phyloP scores from a whole-genome alignment of 2,888 invertebrate species.

The Argyresthia goedartella region DNA sequence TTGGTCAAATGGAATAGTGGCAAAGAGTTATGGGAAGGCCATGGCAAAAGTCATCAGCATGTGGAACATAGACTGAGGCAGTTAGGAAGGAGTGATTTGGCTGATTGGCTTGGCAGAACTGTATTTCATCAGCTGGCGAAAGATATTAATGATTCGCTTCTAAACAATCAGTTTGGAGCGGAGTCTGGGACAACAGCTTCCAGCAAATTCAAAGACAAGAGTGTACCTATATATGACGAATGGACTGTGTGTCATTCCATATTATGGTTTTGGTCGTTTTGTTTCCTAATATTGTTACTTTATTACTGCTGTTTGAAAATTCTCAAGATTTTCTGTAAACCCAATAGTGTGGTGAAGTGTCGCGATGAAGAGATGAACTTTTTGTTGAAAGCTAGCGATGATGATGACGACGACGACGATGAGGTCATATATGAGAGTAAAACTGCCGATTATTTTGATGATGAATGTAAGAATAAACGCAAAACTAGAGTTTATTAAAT shows the following conservation, averaged over 20 bases:
- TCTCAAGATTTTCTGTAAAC: too few species aligned
- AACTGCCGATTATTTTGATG: too few species aligned
- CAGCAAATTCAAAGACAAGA: neutral
- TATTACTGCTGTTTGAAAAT: neutral
- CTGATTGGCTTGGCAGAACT: conserved; percentile 72
- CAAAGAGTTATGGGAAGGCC: conserved; percentile 49
- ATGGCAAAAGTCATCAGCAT: conserved; percentile 67
- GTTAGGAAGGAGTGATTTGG: conserved; percentile 66
- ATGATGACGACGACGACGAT: neutral
- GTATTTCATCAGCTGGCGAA: conserved; percentile 66
- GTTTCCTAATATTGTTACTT: neutral
- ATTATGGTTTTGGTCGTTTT: conserved; percentile 12
- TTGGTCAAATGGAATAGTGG: conserved; percentile 70
- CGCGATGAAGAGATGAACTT: neutral
- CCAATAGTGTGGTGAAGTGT: neutral
- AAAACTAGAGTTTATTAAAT: too few species aligned
- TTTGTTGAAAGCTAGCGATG: neutral
- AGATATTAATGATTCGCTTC: conserved; percentile 50
- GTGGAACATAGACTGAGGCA: conserved; percentile 70
- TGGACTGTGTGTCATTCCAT: conserved; percentile 23
- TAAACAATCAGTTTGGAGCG: conserved; percentile 10
- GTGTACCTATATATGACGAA: neutral
- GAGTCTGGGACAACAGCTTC: neutral
- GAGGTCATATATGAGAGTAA: neutral
- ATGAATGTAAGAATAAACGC: too few species aligned